Evolutionary conservation across 2,113 vertebrate genomes (phyloP).

Genomic region (Ochotona curzoniae): DNA sequence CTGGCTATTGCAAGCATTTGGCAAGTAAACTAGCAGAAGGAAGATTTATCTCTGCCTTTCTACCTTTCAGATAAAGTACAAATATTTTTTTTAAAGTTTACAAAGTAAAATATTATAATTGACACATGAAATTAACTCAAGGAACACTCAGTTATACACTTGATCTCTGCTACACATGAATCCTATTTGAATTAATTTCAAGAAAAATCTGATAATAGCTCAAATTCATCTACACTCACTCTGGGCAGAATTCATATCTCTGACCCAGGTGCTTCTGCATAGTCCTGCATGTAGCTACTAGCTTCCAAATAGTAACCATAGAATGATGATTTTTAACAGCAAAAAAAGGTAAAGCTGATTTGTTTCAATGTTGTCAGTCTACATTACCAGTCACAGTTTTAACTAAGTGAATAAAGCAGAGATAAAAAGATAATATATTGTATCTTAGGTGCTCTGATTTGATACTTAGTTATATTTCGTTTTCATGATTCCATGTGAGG

Average conservation of each 20-base stretch:
- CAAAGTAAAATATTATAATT: too few relatives aligned
- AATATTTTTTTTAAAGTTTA: too few relatives aligned
- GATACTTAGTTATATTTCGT: not conserved
- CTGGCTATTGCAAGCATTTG: too few relatives aligned
- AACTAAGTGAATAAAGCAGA: not conserved
- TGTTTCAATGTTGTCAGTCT: not conserved
- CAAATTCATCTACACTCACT: not conserved
- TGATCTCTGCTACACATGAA: not conserved
- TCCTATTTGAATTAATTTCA: not conserved
- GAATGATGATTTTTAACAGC: not conserved
- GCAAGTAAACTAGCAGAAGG: too few relatives aligned
- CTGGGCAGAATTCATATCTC: not conserved
- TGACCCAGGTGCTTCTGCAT: not conserved
- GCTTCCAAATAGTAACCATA: not conserved
- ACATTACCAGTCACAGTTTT: not conserved
- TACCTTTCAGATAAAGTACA: too few relatives aligned
- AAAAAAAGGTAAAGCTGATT: not conserved
- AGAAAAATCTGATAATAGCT: not conserved
- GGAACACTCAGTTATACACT: not conserved
- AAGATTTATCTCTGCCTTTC: too few relatives aligned
- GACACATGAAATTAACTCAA: not conserved
- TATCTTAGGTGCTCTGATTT: conserved; percentile 21
- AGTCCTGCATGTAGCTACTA: not conserved
- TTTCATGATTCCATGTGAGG: not conserved
- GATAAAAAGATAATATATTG: not conserved